Evolutionary conservation across 2,888 invertebrate species (phyloP).

Genomic region (Conistra vaccinii): DNA sequence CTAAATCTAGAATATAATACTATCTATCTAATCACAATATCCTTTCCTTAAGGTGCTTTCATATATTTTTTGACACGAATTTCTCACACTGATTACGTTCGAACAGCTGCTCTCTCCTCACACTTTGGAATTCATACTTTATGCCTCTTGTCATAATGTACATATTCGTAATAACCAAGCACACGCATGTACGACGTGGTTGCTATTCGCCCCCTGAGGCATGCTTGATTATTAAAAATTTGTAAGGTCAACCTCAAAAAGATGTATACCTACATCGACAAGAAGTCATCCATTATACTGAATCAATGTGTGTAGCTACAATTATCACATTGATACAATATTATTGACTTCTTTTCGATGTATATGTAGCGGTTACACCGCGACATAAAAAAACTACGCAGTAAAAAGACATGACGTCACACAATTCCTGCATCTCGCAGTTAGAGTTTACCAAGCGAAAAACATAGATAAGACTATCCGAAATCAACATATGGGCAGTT

Average conservation of each 20-base stretch:
- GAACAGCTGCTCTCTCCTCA: not conserved
- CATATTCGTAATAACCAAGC: not conserved
- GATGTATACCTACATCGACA: not conserved
- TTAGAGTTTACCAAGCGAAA: too few relatives aligned
- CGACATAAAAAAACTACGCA: too few relatives aligned
- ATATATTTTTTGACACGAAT: not conserved
- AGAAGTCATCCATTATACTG: not conserved
- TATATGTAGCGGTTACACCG: too few relatives aligned
- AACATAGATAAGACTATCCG: too few relatives aligned
- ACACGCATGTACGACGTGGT: too few relatives aligned
- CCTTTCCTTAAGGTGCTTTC: not conserved
- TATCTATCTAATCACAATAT: slow-evolving; percentile 3
- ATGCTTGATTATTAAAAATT: not conserved
- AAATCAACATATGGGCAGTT: too few relatives aligned
- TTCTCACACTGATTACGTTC: too few relatives aligned
- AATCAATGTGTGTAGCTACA: not conserved
- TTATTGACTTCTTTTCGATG: not conserved
- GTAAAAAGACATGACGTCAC: too few relatives aligned
- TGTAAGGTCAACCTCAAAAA: not conserved
- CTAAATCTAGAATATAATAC: not conserved
- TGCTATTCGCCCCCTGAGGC: too few relatives aligned
- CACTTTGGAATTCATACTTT: not conserved
- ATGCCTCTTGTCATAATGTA: not conserved
- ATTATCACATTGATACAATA: not conserved
- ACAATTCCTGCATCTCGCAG: too few relatives aligned